Evolutionary conservation across 2,888 invertebrate species (phyloP).

Genomic region (Idaea aversata): DNA sequence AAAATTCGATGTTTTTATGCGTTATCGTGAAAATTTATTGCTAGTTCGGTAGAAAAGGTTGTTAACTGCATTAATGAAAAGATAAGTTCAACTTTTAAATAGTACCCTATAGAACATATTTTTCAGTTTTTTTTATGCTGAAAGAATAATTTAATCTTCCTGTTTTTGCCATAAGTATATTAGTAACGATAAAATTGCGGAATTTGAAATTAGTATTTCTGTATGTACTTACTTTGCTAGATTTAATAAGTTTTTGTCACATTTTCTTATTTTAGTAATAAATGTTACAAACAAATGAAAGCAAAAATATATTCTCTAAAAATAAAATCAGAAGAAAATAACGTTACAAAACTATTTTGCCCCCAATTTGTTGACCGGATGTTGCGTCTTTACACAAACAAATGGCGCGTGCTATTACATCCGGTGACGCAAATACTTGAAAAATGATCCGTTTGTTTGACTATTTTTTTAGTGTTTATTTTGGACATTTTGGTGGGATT

Average conservation of each 20-base stretch:
- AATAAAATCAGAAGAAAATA: not conserved
- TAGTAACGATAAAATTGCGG: too few relatives aligned
- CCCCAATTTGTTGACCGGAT: not conserved
- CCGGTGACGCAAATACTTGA: constrained; percentile 24
- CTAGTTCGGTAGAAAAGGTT: not conserved
- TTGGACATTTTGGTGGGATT: too few relatives aligned
- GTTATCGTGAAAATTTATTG: not conserved
- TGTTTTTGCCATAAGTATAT: too few relatives aligned
- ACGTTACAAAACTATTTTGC: not conserved
- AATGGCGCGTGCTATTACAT: constrained; percentile 51
- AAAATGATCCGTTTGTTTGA: not conserved
- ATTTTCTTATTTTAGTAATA: too few relatives aligned
- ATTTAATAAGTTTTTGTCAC: too few relatives aligned
- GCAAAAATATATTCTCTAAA: not conserved
- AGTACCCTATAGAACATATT: not conserved
- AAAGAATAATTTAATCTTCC: too few relatives aligned
- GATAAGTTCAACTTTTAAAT: not conserved
- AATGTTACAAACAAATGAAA: too few relatives aligned
- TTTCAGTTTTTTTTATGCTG: too few relatives aligned
- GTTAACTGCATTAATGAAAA: not conserved
- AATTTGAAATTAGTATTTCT: too few relatives aligned
- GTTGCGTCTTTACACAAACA: not conserved
- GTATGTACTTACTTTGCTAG: too few relatives aligned
- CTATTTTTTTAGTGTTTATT: not conserved
- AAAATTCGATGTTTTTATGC: not conserved